These are phyloP conservation scores for Drosophila aff. DNA, from an alignment of 1,140 invertebrate species.

Conservation along the genomic window DNA sequence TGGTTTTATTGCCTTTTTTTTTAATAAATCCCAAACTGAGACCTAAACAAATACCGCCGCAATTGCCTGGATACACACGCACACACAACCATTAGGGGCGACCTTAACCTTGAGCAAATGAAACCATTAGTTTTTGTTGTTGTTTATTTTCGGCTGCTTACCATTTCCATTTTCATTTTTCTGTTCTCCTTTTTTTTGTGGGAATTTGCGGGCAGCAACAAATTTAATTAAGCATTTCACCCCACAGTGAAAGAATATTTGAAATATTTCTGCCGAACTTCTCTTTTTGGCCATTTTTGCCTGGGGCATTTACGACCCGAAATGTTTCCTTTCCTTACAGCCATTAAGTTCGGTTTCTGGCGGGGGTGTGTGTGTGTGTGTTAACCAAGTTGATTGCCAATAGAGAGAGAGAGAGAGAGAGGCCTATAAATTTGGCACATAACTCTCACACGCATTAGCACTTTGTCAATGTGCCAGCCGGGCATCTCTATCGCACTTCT, in stretches of 20 bases:
- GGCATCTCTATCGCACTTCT: slow-evolving; percentile 33
- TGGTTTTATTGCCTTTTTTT: not conserved
- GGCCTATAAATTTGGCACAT: slow-evolving; percentile 54
- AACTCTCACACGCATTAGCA: slow-evolving; percentile 73
- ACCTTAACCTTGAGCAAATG: slow-evolving; percentile 52
- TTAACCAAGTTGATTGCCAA: slow-evolving; percentile 32
- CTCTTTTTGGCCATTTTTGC: slow-evolving; percentile 21
- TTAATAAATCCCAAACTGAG: slow-evolving; percentile 1
- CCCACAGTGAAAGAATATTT: slow-evolving; percentile 30
- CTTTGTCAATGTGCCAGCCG: slow-evolving; percentile 60
- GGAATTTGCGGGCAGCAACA: slow-evolving; percentile 37
- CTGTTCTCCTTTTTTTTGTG: slow-evolving; percentile 7
- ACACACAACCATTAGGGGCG: slow-evolving; percentile 7
- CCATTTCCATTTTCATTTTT: slow-evolving; percentile 13
- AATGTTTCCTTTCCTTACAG: slow-evolving; percentile 43
- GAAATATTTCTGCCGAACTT: slow-evolving; percentile 38
- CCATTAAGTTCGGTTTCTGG: slow-evolving; percentile 53
- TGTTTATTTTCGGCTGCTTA: slow-evolving; percentile 40
- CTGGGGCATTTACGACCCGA: slow-evolving; percentile 6
- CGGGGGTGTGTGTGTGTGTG: slow-evolving; percentile 9
- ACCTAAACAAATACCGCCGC: slow-evolving; percentile 28
- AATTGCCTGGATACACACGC: slow-evolving; percentile 11
- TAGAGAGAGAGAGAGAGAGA: not conserved
- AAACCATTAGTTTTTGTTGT: slow-evolving; percentile 47
- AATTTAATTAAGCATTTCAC: slow-evolving; percentile 55